A percentile compares a stretch with the other conserved stretches of the same genome.
phyloP scores from a whole-genome alignment of 2,888 invertebrate species.

The Hartigia nigra region DNA sequence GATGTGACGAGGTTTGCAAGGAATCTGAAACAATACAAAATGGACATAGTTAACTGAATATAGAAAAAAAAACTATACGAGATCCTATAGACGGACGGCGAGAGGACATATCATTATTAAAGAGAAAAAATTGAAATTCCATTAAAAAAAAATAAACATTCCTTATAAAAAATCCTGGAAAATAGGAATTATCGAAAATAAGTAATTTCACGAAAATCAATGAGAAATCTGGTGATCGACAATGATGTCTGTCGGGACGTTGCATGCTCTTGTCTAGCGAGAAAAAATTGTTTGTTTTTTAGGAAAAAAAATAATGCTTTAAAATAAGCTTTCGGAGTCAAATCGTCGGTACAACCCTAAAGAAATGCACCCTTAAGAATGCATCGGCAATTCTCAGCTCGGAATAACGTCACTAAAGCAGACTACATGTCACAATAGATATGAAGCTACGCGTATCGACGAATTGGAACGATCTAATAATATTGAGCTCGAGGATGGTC shows the following conservation, averaged over 20 bases:
- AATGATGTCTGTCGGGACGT: background rate
- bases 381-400: background rate
- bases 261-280: background rate
- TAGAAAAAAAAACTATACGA: background rate
- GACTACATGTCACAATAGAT: background rate
- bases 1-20: conserved; percentile 60
- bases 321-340: background rate
- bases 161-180: too few relatives aligned
- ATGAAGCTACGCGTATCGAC: background rate
- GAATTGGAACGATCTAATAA: conserved; percentile 21
- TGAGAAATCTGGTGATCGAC: background rate
- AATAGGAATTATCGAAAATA: too few relatives aligned
- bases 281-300: background rate
- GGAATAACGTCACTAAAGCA: background rate
- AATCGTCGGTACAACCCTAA: too few relatives aligned
- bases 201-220: too few relatives aligned
- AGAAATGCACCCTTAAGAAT: background rate
- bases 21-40: conserved; percentile 62
- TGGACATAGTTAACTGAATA: background rate
- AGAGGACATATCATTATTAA: background rate
- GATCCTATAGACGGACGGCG: background rate
- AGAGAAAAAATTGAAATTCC: background rate
- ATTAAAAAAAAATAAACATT: background rate
- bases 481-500: conserved; percentile 10
- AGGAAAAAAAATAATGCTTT: background rate